Base-by-base conservation (phyloP, 2,888 invertebrate genomes). In the Aethes cnicana region DNA sequence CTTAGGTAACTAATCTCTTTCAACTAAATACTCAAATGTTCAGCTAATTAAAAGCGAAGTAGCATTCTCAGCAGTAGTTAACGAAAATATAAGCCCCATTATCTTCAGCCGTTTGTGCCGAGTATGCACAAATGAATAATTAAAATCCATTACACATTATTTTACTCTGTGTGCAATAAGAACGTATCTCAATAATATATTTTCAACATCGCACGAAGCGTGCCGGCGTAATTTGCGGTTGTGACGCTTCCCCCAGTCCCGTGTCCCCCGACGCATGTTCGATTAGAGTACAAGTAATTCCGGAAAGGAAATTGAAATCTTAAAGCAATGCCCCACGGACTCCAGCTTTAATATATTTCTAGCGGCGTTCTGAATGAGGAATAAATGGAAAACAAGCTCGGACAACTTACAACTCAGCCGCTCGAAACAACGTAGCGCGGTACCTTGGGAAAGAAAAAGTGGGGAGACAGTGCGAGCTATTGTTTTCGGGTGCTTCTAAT, bases 301-400 rank as follows among this genome's bases (percentile, higher is more conserved):
- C 85, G 82, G 79, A 80, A 87, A 86, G 88, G 88, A 89, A 89
- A 89, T 89, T 88, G 88, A 89, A 89, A 89, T 88, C 87, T 88
- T 86, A 84, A 81, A 81, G 87, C 83, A 86, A 84, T 86, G 81
- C 87, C 81, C 87, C 71, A 81, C 75, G 80, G 88, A 87, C 76
- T 81, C 74, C 64, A 49, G 56, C 56, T 47, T 60, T 58, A 56
- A 60, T 59, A 79, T 81, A 78, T 80, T 81, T 75, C 77, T 72
- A 67, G 68, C 68, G 69, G 72, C 64, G 59, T 65, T 59, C 75
- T 68, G 69, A 69, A 72, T 68, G 69, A 68, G 68, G 74, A 74
- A 77, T 72, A 74, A 81, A 83, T 84, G 76, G 74, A 81, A 81
- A 81, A 84, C 79, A 82, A 81, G 79, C 66, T 70, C 57, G 55